Base-by-base conservation (phyloP, 2,797 vertebrate genomes). In the Bovichtus diacanthus region DNA sequence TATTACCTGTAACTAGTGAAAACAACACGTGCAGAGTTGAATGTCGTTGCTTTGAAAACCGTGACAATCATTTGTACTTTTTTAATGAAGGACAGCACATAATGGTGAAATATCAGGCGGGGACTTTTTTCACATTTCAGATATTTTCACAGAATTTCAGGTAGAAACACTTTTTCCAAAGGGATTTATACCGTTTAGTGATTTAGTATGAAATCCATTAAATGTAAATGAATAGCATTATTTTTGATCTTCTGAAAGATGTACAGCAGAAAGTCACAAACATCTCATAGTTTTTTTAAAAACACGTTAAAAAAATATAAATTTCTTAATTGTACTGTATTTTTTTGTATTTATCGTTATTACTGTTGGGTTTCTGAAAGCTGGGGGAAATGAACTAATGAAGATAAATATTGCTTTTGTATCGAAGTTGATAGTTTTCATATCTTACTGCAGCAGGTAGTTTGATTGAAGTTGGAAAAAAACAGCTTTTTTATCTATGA, bases 1-100 rank as follows among this genome's bases (percentile, higher is more conserved):
- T 91, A 87, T 70, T 88, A 71, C 60, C 61, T 92, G 19, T 92
- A 65, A 69, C 25, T 12, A 19, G n/a, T 43, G 67, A 49, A n/a
- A 31, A n/a, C 10, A 49, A 13, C 18, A n/a, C 47, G n/a, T 29
- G 6, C 39, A 41, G 65, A 27, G 13, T 8, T 27, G n/a, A n/a
- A n/a, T 13, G 15, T 31, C 58, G 15, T 15, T 44, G 19, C 41
- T 39, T 19, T 43, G 5, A 25, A 34, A 53, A 34, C 6, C 0
- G 9, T 34, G 34, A 21, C 5, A 55, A 9, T 44, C 8, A 46
- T 6, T 56, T 38, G 56, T 29, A 38, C 18, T 9, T 74, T 59
- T 67, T 49, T 43, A n/a, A 51, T 36, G 1, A 58, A 65, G 31
- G 3, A 38, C 23, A 29, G 1, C 29, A 47, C 5, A 27, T 47